Percentiles rank a stretch among this genome's conserved stretches.
Evolutionary conservation across 37 sponge, comb jelly and placozoan genomes (phyloP).

Genomic region (Tethya wilhelma): DNA sequence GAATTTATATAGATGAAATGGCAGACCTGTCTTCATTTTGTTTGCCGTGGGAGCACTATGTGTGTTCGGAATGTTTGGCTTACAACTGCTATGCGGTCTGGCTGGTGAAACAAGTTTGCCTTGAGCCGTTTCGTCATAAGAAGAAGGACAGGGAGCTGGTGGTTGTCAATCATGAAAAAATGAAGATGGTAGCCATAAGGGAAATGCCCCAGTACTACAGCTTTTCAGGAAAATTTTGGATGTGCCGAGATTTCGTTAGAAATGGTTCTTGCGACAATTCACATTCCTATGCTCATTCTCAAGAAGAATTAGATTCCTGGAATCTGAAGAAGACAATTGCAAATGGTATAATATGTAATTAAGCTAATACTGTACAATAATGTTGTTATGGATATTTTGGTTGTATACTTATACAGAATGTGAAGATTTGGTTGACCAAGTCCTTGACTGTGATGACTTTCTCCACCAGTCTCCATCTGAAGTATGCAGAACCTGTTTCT

Average conservation of each 20-base stretch:
- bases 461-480: background rate
- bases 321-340: slow-evolving; percentile 1
- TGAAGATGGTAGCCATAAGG: background rate
- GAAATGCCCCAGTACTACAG: background rate
- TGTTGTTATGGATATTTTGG: background rate
- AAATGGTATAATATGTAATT: background rate
- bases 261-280: background rate
- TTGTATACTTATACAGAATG: background rate
- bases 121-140: background rate
- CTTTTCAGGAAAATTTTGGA: background rate
- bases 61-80: background rate
- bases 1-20: too few species aligned
- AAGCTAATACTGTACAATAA: background rate
- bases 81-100: background rate
- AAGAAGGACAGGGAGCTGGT: background rate
- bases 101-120: background rate
- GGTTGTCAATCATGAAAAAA: background rate
- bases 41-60: slow-evolving; percentile 16
- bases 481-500: background rate
- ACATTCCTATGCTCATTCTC: background rate
- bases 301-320: slow-evolving; percentile 1
- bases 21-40: too few species aligned
- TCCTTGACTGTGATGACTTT: background rate
- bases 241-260: background rate
- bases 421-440: background rate